Evolutionary conservation across 2,888 invertebrate species (phyloP).

Genomic region (Cephus nigrinus): DNA sequence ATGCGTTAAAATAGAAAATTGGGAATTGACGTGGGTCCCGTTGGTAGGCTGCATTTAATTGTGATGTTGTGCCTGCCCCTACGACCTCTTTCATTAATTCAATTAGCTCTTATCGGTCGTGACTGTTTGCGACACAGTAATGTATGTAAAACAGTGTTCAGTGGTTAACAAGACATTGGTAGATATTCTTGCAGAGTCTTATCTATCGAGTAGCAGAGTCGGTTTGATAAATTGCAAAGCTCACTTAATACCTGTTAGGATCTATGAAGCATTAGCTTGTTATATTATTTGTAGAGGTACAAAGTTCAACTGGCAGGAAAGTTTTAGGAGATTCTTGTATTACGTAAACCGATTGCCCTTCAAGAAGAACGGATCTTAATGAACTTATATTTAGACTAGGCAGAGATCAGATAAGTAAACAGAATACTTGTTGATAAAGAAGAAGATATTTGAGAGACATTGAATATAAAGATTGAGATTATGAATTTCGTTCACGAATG

Average conservation of each 20-base stretch:
- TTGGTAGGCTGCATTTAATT: constrained; percentile 16
- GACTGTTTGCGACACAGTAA: constrained; percentile 9
- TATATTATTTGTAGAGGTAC: not conserved
- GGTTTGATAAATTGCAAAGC: not conserved
- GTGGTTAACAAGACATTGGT: not conserved
- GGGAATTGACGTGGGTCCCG: not conserved
- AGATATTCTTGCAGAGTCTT: not conserved
- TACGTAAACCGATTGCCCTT: not conserved
- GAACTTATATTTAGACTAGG: not conserved
- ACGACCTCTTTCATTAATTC: constrained; percentile 54
- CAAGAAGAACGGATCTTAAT: not conserved
- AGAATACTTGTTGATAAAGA: not conserved
- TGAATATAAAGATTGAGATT: not conserved
- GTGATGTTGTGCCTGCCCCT: constrained; percentile 34
- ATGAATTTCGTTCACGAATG: not conserved
- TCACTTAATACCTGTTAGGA: not conserved
- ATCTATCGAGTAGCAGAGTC: not conserved
- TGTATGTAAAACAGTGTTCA: not conserved
- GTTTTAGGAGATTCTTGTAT: not conserved
- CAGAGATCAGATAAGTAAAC: not conserved
- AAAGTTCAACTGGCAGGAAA: not conserved
- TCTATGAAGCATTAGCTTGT: not conserved
- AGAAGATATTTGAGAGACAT: not conserved
- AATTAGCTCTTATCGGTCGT: constrained; percentile 45
- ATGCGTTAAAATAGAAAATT: not conserved